Evolutionary conservation across 2,797 vertebrate genomes (phyloP), one percentile per base, ranked within the genome.

Genomic region (Clarias laeviceps): DNA sequence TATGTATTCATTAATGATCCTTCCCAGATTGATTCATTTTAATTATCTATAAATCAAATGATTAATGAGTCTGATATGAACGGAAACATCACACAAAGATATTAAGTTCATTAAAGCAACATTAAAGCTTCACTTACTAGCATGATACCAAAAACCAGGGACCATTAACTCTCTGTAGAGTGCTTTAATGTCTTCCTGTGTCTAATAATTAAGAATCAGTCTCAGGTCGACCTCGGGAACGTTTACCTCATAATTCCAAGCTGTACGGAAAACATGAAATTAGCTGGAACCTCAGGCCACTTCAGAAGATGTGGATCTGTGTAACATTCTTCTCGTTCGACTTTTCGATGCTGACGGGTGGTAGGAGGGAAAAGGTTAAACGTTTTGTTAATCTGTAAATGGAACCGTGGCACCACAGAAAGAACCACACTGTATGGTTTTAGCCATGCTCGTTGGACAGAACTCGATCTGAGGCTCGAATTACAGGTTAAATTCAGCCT

Each of bases 351-450:
- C 50, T 81, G 79, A 81, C 79, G 66, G 4, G 79, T 81, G n/a
- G 79, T 81, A 68, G 40, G 40, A 81, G 79, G 79, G 50, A 29
- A 81, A 66, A 81, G 62, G 62, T 81, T 81, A 68, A 66, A 50
- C 6, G 40, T 29, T 62, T 65, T n/a, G 50, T 27, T 80, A 81
- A 81, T 62, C 70, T 74, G 18, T 62, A 74, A 40, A 50, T 32
- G 70, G 57, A 45, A 45, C 85, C 40, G 73, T 62, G 69, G 79
- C 80, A 74, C 65, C 66, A 56, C 45, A 59, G 59, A 1, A n/a
- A 45, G 78, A 80, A 80, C 61, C 78, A 81, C 62, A 80, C 5
- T 50, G 62, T 45, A 80, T 37, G 11, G n/a, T 9, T 62, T 56
- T 62, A 14, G 29, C 11, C 29, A 40, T 62, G 57, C n/a, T 50